Conservation (phyloP, 1,140 invertebrate genomes). For the Lordiphosa mommai region DNA sequence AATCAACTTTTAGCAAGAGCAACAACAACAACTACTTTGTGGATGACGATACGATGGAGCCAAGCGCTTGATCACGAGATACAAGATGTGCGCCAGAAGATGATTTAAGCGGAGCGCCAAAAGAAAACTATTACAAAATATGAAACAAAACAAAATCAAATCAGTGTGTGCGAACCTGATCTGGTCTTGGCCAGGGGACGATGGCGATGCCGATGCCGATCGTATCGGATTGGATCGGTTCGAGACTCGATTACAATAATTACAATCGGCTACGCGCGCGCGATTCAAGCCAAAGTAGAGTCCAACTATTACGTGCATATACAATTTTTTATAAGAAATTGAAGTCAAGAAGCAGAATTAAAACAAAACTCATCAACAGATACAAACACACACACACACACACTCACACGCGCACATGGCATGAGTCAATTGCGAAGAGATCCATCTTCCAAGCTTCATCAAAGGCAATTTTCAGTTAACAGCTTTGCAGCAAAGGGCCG, state of each 20-base stretch:
- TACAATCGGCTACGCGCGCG: slow-evolving; percentile 78
- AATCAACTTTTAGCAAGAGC: slow-evolving; percentile 73
- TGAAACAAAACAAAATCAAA: slow-evolving; percentile 67
- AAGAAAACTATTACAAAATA: slow-evolving; percentile 73
- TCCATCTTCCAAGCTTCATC: slow-evolving; percentile 48
- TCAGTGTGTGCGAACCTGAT: slow-evolving; percentile 57
- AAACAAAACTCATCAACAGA: slow-evolving; percentile 75
- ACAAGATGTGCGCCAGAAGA: slow-evolving; percentile 12
- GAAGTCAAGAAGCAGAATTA: slow-evolving; percentile 77
- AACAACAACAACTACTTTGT: slow-evolving; percentile 25
- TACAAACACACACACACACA: slow-evolving; percentile 22
- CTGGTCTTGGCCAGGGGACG: slow-evolving; percentile 7
- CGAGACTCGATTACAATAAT: slow-evolving; percentile 79
- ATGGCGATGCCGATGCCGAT: slow-evolving; percentile 29
- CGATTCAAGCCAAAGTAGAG: slow-evolving; percentile 58
- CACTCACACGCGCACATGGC: slow-evolving; percentile 22
- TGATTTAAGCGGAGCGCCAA: slow-evolving; percentile 69
- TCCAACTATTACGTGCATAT: slow-evolving; percentile 59
- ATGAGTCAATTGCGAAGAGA: slow-evolving; percentile 55
- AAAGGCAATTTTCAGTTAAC: slow-evolving; percentile 57
- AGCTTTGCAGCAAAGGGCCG: slow-evolving; percentile 32
- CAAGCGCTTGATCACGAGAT: background rate
- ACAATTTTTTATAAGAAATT: slow-evolving; percentile 75
- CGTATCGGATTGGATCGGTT: slow-evolving; percentile 76
- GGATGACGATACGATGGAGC: slow-evolving; percentile 24